phyloP scores from a whole-genome alignment of 2,888 invertebrate species.

The Caenorhabditis plicata region DNA sequence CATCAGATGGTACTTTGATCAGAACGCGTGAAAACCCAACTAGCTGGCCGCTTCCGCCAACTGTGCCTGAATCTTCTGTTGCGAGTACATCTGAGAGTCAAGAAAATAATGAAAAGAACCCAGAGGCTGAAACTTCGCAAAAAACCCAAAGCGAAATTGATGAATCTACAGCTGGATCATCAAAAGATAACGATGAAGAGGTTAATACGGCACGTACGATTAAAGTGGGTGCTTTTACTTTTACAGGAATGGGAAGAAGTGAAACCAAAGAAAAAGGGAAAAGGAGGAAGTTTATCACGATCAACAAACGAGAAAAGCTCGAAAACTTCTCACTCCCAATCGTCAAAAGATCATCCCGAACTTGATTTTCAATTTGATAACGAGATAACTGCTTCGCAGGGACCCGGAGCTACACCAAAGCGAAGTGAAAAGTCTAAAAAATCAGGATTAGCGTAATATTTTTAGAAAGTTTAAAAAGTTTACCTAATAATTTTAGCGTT shows the following conservation, averaged over 20 bases:
- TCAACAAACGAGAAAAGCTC: too few species aligned
- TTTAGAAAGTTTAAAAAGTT: background rate
- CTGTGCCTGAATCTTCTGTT: conserved; percentile 26
- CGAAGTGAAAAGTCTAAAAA: conserved; percentile 35
- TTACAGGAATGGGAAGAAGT: conserved; percentile 43
- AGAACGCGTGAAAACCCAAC: conserved; percentile 74
- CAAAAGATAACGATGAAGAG: conserved; percentile 1
- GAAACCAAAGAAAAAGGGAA: conserved; percentile 46
- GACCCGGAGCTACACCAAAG: conserved; percentile 22
- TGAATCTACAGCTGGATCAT: background rate
- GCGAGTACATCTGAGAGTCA: conserved; percentile 5
- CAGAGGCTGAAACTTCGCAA: background rate
- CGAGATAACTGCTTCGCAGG: conserved; percentile 73
- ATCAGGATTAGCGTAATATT: conserved; percentile 17
- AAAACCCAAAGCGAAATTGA: background rate
- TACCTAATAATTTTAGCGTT: conserved; percentile 19
- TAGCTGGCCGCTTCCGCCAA: conserved; percentile 77
- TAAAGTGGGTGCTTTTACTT: background rate
- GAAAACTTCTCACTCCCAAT: too few species aligned
- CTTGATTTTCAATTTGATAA: conserved; percentile 95
- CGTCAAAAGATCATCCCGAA: conserved; percentile 38
- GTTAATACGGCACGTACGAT: background rate
- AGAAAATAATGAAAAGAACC: background rate
- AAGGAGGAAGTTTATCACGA: conserved; percentile 20
- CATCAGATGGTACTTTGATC: conserved; percentile 29